phyloP scores from a whole-genome alignment of 35 echinoderm and acorn worm species.

The Patiria miniata region DNA sequence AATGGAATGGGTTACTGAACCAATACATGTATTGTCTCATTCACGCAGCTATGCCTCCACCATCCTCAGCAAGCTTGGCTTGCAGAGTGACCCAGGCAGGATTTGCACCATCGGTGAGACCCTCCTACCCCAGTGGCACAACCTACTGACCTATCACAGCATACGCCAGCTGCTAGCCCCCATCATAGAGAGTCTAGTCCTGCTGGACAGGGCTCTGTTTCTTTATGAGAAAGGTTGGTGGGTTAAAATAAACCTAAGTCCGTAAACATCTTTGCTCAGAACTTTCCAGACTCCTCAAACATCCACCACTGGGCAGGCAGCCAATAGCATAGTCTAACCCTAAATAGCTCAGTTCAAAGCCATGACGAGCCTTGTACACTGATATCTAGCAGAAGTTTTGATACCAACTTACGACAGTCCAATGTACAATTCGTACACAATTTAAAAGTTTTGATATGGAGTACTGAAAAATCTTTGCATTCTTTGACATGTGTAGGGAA shows the following conservation, averaged over 20 bases:
- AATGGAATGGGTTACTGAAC: no score
- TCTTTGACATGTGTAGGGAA: no score
- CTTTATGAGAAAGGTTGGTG: conserved; percentile 65
- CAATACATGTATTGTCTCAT: not conserved
- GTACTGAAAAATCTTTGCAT: no score
- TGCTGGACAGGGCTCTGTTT: conserved; percentile 70
- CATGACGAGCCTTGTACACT: not conserved
- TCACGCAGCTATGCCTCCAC: conserved; percentile 60
- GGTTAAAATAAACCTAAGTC: not conserved
- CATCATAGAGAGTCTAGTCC: conserved; percentile 64
- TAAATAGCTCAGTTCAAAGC: not conserved
- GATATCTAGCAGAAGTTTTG: no score
- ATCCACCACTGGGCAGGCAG: no score
- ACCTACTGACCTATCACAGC: conserved; percentile 56
- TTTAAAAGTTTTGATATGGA: no score
- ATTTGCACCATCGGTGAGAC: conserved; percentile 26
- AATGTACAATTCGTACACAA: no score
- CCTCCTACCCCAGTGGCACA: conserved; percentile 35
- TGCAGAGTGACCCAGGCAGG: conserved; percentile 34
- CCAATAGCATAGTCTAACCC: not conserved
- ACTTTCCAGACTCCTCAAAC: not conserved
- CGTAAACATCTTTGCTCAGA: not conserved
- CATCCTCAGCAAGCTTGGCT: conserved; percentile 47
- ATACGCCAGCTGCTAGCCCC: conserved; percentile 64
- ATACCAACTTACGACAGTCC: no score